Conservation (phyloP, 2,113 vertebrate species). For the Phoxinus phoxinus region DNA sequence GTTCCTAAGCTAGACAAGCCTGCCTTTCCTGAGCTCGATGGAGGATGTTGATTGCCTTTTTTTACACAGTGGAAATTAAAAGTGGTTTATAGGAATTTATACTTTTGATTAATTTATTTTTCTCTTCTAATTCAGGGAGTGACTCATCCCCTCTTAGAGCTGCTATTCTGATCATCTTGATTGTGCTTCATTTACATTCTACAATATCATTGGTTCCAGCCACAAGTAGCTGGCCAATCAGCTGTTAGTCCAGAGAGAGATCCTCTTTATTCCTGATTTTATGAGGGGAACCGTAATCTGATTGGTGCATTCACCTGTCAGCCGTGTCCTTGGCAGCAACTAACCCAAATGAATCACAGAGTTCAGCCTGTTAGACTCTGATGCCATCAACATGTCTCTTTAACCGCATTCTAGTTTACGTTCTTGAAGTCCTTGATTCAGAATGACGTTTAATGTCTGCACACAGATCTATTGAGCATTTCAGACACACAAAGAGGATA, state of each 20-base stretch:
- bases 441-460: not conserved
- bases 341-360: not conserved
- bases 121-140: constrained; percentile 3
- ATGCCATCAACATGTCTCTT: not conserved
- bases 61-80: constrained; percentile 33
- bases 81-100: constrained; percentile 28
- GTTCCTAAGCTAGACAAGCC: constrained; percentile 6
- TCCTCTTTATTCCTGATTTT: too few relatives aligned
- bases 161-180: constrained; percentile 15
- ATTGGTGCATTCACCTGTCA: not conserved
- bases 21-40: constrained; percentile 19
- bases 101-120: constrained; percentile 27
- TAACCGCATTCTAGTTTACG: not conserved
- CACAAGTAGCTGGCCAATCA: not conserved
- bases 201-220: not conserved
- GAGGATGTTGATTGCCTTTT: constrained; percentile 37
- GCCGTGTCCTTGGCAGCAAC: not conserved
- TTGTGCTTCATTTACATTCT: constrained; percentile 8
- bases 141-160: not conserved
- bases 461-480: not conserved
- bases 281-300: not conserved
- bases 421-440: not conserved
- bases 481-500: not conserved
- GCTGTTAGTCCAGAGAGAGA: not conserved
- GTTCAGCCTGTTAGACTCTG: not conserved